Evolutionary conservation across 2,888 invertebrate genomes (phyloP).

Genomic region (Tetrapedia diversipes): DNA sequence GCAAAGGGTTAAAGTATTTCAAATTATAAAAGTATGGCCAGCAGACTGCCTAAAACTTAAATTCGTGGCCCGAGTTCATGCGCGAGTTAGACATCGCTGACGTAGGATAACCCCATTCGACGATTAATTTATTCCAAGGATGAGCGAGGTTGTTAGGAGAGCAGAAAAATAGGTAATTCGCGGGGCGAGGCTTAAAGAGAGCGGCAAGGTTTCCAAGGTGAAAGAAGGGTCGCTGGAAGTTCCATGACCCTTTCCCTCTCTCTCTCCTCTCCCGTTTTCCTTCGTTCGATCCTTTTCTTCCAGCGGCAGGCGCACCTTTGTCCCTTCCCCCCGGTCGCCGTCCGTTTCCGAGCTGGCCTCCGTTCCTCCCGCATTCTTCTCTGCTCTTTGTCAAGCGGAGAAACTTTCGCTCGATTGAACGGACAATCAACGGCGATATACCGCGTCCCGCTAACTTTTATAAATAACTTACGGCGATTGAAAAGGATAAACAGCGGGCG

Average conservation of each 20-base stretch:
- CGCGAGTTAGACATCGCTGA: too few relatives aligned
- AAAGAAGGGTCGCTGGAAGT: conserved; percentile 44
- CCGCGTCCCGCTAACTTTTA: conserved; percentile 57
- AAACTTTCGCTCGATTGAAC: conserved; percentile 64
- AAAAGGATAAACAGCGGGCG: conserved; percentile 44
- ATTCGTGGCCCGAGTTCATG: too few relatives aligned
- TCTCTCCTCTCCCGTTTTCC: not conserved
- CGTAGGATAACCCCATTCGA: too few relatives aligned
- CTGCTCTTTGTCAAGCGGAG: conserved; percentile 58
- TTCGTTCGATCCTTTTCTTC: conserved; percentile 9
- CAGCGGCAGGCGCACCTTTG: conserved; percentile 11
- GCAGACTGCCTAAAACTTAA: too few relatives aligned
- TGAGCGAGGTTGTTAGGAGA: not conserved
- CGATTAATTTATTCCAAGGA: conserved; percentile 29
- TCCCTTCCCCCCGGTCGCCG: not conserved
- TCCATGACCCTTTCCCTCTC: conserved; percentile 33
- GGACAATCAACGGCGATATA: conserved; percentile 53
- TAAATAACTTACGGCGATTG: conserved; percentile 64
- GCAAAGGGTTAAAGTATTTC: too few relatives aligned
- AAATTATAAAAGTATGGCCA: too few relatives aligned
- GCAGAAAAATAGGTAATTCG: conserved; percentile 21
- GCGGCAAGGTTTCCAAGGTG: conserved; percentile 16
- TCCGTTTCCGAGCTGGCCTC: conserved; percentile 3
- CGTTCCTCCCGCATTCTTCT: conserved; percentile 23
- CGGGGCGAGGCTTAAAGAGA: conserved; percentile 1